Base-by-base conservation (phyloP, 2,113 vertebrate species). In the Pagrus major region DNA sequence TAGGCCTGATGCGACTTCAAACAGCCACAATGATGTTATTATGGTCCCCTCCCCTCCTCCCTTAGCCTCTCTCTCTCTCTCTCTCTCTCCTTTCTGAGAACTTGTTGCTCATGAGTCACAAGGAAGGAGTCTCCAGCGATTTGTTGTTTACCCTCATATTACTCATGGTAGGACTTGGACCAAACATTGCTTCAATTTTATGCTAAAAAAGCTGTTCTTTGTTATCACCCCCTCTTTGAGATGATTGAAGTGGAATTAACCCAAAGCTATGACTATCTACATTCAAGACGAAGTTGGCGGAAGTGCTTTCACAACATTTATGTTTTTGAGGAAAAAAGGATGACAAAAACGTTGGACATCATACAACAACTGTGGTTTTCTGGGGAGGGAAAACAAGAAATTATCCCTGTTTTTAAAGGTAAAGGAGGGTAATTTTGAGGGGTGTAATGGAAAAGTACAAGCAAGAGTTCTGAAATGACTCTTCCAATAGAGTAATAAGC, bases 1-100 rank as follows among this genome's bases (percentile, higher is more conserved):
- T 86, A 88, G 81, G 83, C 86, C 81, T 85, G 89, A 93, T 92
- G 91, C 80, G 79, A 94, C 91, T 91, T 95, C 91, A 95, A 94
- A 95, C 86, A 66, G 86, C 87, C 91, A 91, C 91, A 90, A 92
- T 93, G 90, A 93, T 92, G 91, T 93, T 92, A 94, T 92, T 94
- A 94, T 92, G 88, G 68, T 44, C 37, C 67, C 78, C 66, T 69
- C 52, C 61, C 54, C 44, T 31, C 7, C 31, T 74, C 68, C 55
- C 21, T 23, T 51, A 78, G 60, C 44, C 58, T 49, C 27, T 47
- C 31, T 33, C 78, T 80, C 21, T 75, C 29, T 75, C 27, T n/a
- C 44, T 49, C 76, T 73, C 78, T 71, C 71, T 60, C 35, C 39
- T 74, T 84, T 85, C 79, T 88, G 80, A 79, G 86, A 89, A 90